Conservation (phyloP, 2,113 vertebrate genomes). For the Odontophorus gujanensis region DNA sequence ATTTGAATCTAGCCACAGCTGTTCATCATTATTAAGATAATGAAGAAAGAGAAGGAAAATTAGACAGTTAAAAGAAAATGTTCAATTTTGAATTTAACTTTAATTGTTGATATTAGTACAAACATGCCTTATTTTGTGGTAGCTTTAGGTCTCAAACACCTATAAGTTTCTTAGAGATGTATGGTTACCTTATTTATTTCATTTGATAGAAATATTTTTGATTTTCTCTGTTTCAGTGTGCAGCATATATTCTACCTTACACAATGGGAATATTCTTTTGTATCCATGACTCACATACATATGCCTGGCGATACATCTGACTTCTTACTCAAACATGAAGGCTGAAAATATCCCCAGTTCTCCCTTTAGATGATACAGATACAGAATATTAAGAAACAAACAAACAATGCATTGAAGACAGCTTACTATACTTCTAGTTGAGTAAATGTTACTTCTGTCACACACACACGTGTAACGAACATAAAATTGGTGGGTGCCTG, state of each 20-base stretch:
- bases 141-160: not conserved
- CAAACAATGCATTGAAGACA: not conserved
- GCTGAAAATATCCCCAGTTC: not conserved
- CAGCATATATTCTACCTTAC: not conserved
- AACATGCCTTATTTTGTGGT: not conserved
- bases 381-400: not conserved
- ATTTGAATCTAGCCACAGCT: not conserved
- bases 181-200: not conserved
- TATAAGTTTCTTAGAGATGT: not conserved
- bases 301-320: not conserved
- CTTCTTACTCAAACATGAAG: not conserved
- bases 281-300: fast-evolving
- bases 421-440: not conserved
- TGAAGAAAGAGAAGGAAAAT: not conserved
- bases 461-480: not conserved
- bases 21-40: not conserved
- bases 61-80: too few relatives aligned
- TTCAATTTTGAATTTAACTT: not conserved
- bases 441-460: not conserved
- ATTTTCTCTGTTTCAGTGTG: not conserved
- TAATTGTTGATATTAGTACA: not conserved
- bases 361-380: not conserved
- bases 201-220: not conserved
- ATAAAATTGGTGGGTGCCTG: not conserved
- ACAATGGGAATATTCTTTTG: fast-evolving